Evolutionary conservation across 1,140 invertebrate genomes (phyloP).

Genomic region (Holcopasites calliopsidis): DNA sequence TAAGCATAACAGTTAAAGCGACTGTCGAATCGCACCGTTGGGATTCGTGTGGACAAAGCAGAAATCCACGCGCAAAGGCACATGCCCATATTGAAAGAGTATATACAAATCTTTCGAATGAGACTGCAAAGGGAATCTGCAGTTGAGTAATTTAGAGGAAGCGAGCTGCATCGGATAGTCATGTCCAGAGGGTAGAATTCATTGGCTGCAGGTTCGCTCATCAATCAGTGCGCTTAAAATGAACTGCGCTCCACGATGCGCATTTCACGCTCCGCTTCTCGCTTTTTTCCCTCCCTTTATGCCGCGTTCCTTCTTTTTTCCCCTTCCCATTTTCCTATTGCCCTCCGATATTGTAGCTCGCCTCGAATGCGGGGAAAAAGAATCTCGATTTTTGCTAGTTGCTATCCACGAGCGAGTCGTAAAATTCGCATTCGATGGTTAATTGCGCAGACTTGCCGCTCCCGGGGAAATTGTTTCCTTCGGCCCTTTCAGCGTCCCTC

Average conservation of each 20-base stretch:
- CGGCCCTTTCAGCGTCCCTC: neutral
- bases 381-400: slow-evolving; percentile 24
- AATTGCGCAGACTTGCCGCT: slow-evolving; percentile 13
- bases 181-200: slow-evolving; percentile 27
- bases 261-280: neutral
- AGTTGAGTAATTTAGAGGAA: slow-evolving; percentile 11
- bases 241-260: slow-evolving; percentile 32
- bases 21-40: too few relatives aligned
- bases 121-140: slow-evolving; percentile 1
- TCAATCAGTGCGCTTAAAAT: slow-evolving; percentile 59
- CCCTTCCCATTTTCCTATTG: neutral
- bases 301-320: neutral
- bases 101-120: neutral
- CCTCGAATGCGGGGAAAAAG: neutral
- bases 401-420: slow-evolving; percentile 7
- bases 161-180: slow-evolving; percentile 7
- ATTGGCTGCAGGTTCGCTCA: slow-evolving; percentile 50
- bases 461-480: slow-evolving; percentile 25
- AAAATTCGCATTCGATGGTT: slow-evolving; percentile 42
- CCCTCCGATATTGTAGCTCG: slow-evolving; percentile 28
- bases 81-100: neutral
- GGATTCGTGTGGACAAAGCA: too few relatives aligned
- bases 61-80: neutral
- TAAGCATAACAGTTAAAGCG: slow-evolving; percentile 6
- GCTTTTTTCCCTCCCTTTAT: too few relatives aligned